Base-by-base conservation (phyloP, 2,888 invertebrate species). In the Amiota mariae region DNA sequence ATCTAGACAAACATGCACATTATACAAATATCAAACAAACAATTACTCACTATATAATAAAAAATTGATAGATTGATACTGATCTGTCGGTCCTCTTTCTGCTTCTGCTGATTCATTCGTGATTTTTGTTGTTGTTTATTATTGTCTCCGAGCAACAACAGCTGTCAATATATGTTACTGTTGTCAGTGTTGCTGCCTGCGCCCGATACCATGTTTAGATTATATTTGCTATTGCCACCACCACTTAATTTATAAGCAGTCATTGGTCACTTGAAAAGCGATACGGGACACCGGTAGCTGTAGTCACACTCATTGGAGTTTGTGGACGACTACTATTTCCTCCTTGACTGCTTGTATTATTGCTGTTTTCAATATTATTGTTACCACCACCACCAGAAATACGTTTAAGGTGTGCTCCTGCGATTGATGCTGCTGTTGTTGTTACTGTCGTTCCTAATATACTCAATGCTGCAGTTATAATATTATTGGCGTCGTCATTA, bases 201-300 rank as follows among this genome's bases (percentile, higher is more conserved):
- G 2, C 59, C n/a, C 18, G 18, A 10, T 20, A 20, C 47, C 48
- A 4, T n/a, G 12, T 12, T 84, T 83, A 83, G 81, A 83, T 83
- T 78, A 85, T 85, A 54, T 85, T 82, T 84, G 81, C 71, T 81
- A 79, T 54, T 48, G 3, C 24, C 24, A 36, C 8, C 36, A 36
- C 36, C 36, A 36, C 36, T 36, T 36, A 36, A 6, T 36, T 36
- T 36, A 36, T 36, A 36, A 36, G 36, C 36, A 36, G 6, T 6
- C 36, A 6, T 18, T 85, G 73, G 76, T 83, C 85, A 77, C 84
- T 85, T n/a, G 84, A 78, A 74, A 85, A 70, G 73, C 85, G 82
- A 46, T 82, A 83, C 54, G 82, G 82, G 46, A 83, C 84, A 8
- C 79, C 82, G 1, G 84, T 77, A 0, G 81, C 80, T 1, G 82